A percentile compares a stretch with the other conserved stretches of the same genome.
These are phyloP conservation scores for Scaptomyza tumidula DNA, from an alignment of 2,888 invertebrate genomes.

Conservation along the genomic window DNA sequence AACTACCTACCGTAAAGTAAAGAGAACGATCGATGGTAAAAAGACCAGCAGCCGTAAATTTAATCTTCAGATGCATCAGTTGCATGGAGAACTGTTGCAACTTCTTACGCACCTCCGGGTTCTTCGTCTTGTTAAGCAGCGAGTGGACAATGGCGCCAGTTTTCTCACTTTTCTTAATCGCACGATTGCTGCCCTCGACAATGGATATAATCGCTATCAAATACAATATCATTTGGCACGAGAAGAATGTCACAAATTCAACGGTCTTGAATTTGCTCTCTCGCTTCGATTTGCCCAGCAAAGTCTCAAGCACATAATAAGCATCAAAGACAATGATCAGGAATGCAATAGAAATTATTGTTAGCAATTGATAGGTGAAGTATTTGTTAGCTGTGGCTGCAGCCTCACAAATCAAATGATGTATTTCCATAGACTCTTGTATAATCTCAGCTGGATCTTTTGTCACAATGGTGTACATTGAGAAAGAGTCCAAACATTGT, in stretches of 20 bases:
- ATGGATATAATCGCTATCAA: slow-evolving; percentile 83
- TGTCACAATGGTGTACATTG: slow-evolving; percentile 83
- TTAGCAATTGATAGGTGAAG: slow-evolving; percentile 84
- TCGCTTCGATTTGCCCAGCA: slow-evolving; percentile 82
- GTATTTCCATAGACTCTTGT: slow-evolving; percentile 84
- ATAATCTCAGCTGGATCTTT: slow-evolving; percentile 83
- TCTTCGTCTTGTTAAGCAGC: slow-evolving; percentile 81
- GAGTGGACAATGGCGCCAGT: slow-evolving; percentile 83
- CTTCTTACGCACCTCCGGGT: slow-evolving; percentile 79
- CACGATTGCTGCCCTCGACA: slow-evolving; percentile 83
- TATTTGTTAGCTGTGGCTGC: slow-evolving; percentile 84
- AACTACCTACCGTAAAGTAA: slow-evolving; percentile 82
- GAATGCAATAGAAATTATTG: slow-evolving; percentile 84
- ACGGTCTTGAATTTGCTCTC: slow-evolving; percentile 83
- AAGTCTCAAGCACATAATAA: slow-evolving; percentile 83
- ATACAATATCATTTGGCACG: slow-evolving; percentile 84
- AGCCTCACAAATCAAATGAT: slow-evolving; percentile 84
- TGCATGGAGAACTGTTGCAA: slow-evolving; percentile 84
- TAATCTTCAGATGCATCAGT: slow-evolving; percentile 83
- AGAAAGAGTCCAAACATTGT: slow-evolving; percentile 82
- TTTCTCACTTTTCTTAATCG: slow-evolving; percentile 83
- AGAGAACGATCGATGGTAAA: slow-evolving; percentile 84
- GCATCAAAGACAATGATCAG: slow-evolving; percentile 85
- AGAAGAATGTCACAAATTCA: slow-evolving; percentile 84
- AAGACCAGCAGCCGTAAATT: slow-evolving; percentile 84